Base-by-base conservation (phyloP, 1,140 invertebrate genomes). In the Neodiprion lecontei region DNA sequence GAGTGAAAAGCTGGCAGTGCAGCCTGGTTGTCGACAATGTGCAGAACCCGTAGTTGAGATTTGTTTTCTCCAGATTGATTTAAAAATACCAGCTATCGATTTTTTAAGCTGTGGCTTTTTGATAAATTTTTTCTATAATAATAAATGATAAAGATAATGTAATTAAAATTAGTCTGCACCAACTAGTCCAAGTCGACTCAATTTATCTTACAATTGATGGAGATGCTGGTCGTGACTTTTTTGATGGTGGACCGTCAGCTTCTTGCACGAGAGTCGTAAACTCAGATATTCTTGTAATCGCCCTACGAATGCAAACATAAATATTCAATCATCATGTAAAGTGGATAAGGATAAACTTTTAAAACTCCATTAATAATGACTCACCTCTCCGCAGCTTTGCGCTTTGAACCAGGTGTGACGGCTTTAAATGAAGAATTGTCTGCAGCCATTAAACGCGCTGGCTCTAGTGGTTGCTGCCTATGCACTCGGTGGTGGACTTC, bases 301-400 rank as follows among this genome's bases (percentile, higher is more conserved):
- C 87, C 75, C 84, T 85, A 72, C 65, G 78, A 79, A 76, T 69
- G 40, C 14, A 74, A 69, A 68, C 48, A 71, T 61, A 12, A 61
- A 61, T 12, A 1, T 4, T 61, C 11, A 2, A 40, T 40, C 28
- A 40, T 5, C 28, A 40, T 40, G 5, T 40, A 40, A 40, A 40
- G 28, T 40, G 28, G 5, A 40, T 40, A 40, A 40, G 28, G 5
- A 40, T 40, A 40, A 40, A 40, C 28, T 40, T 40, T 40, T 40
- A 40, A 2, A 21, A 23, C 4, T 67, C 12, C 69, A 66, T 23
- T 75, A 67, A 61, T 66, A 48, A 53, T 49, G 21, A 77, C 79
- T 79, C 86, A 91, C 90, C 87, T 90, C 75, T 90, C 85, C 7
- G 91, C 91, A 7, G 91, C 91, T 77, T 86, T 88, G n/a, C 91